These are phyloP conservation scores for Empis livida DNA, from an alignment of 2,888 invertebrate genomes.

Conservation along the genomic window DNA sequence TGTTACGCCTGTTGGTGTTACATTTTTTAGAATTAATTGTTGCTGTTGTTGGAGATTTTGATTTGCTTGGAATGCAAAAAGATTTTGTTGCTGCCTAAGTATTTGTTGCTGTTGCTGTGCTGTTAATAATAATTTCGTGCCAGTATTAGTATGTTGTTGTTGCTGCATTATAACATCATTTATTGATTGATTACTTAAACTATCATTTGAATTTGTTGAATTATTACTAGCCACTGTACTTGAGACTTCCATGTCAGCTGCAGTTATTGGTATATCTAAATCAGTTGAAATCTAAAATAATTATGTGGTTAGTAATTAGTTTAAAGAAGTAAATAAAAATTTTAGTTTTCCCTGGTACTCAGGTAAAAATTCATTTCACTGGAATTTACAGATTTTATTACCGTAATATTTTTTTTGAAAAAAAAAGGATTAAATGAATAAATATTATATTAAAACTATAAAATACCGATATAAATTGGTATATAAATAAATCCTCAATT, in stretches of 20 bases:
- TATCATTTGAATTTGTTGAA: slow-evolving; percentile 9
- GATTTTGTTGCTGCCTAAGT: slow-evolving; percentile 7
- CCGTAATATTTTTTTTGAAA: too few relatives aligned
- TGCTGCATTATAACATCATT: slow-evolving; percentile 2
- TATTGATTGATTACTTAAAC: slow-evolving; percentile 7
- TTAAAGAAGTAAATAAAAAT: slow-evolving; percentile 10
- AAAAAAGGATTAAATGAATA: too few relatives aligned
- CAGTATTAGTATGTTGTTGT: slow-evolving; percentile 1
- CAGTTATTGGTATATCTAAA: slow-evolving; percentile 45
- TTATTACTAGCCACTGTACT: slow-evolving; percentile 36
- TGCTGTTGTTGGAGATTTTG: slow-evolving; percentile 14
- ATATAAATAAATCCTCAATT: too few relatives aligned
- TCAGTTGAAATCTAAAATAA: slow-evolving; percentile 34
- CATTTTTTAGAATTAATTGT: slow-evolving; percentile 13
- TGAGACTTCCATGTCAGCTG: slow-evolving; percentile 46
- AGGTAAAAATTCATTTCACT: too few relatives aligned
- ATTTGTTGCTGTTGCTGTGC: slow-evolving; percentile 16
- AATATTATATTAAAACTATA: too few relatives aligned
- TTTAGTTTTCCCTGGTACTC: slow-evolving; percentile 7
- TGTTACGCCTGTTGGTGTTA: slow-evolving; percentile 13
- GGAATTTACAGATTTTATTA: too few relatives aligned
- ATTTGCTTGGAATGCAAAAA: slow-evolving; percentile 3
- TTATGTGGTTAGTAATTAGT: slow-evolving; percentile 6
- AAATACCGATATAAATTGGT: too few relatives aligned
- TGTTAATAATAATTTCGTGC: neutral